Conservation (phyloP, 1,140 invertebrate genomes). For the Macrotrachela quadricornifera region DNA sequence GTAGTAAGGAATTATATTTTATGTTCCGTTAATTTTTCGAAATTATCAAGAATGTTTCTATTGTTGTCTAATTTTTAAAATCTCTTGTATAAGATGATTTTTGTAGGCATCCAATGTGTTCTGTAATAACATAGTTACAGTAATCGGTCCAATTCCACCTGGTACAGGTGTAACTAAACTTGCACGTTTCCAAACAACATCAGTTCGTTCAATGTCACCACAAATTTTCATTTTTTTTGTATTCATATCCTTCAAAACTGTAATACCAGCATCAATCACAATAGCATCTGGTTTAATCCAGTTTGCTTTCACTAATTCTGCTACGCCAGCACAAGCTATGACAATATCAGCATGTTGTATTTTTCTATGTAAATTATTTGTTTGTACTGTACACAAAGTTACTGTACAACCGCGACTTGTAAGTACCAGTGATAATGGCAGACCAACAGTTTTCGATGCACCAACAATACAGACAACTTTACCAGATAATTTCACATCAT, state of each 20-base stretch:
- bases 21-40: too few relatives aligned
- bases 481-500: neutral
- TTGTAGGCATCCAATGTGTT: conserved; percentile 86
- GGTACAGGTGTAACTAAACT: conserved; percentile 85
- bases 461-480: neutral
- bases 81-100: too few relatives aligned
- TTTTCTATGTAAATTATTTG: neutral
- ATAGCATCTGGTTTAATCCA: conserved; percentile 96
- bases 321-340: neutral
- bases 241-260: conserved; percentile 62
- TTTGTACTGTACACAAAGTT: neutral
- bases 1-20: too few relatives aligned
- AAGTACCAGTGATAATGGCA: neutral
- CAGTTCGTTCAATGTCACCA: conserved; percentile 75
- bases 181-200: conserved; percentile 48
- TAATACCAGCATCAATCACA: conserved; percentile 97
- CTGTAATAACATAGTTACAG: conserved; percentile 86
- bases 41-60: too few relatives aligned
- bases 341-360: neutral
- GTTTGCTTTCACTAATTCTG: conserved; percentile 51
- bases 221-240: conserved; percentile 1
- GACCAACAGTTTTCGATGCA: neutral
- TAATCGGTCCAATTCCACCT: conserved; percentile 92
- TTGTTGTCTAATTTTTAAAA: too few relatives aligned
- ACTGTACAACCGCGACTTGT: neutral